Evolutionary conservation across 2,113 vertebrate species (phyloP).

Genomic region (Melanerpes formicivorus): DNA sequence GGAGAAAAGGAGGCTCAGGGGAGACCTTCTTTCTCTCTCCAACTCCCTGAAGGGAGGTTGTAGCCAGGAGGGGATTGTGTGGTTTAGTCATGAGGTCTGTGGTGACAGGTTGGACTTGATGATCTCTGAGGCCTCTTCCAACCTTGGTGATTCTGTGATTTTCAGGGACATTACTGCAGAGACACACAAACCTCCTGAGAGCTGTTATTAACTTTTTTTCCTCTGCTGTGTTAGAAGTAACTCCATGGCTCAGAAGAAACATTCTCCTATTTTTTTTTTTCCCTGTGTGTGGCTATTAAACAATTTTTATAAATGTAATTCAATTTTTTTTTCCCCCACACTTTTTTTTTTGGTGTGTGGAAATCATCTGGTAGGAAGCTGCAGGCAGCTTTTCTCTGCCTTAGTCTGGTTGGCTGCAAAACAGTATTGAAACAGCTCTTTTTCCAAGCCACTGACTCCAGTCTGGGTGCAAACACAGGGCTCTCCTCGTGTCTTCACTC

Average conservation of each 20-base stretch:
- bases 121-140: too few relatives aligned
- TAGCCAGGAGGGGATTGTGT: too few relatives aligned
- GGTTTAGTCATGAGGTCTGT: too few relatives aligned
- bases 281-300: not conserved
- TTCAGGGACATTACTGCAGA: not conserved
- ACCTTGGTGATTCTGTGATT: not conserved
- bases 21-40: too few relatives aligned
- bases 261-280: not conserved
- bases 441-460: not conserved
- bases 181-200: not conserved
- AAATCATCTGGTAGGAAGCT: not conserved
- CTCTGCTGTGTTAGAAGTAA: not conserved
- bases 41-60: too few relatives aligned
- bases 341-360: not conserved
- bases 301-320: not conserved
- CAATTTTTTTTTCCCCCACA: fast-evolving
- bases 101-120: too few relatives aligned
- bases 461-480: not conserved
- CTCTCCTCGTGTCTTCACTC: not conserved
- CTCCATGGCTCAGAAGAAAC: not conserved
- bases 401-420: not conserved
- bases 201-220: not conserved
- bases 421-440: not conserved
- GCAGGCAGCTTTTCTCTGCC: not conserved
- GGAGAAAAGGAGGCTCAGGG: too few relatives aligned